Conservation (phyloP, 2,113 vertebrate genomes). For the Elanoides forficatus region DNA sequence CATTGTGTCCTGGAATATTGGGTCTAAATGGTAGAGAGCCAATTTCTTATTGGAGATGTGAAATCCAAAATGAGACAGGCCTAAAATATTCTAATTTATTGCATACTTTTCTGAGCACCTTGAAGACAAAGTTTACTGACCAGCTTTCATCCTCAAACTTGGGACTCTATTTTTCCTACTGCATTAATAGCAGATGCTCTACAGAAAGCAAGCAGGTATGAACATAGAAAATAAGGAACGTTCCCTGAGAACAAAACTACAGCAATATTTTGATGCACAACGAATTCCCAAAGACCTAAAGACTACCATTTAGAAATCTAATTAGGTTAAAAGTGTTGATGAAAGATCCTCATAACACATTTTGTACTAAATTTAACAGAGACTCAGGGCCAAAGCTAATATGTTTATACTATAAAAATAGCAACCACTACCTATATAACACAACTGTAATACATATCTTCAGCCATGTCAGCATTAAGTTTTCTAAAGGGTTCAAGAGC, state of each 20-base stretch:
- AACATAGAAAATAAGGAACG: background rate
- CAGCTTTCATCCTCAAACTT: background rate
- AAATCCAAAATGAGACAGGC: background rate
- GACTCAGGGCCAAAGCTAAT: background rate
- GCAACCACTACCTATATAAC: background rate
- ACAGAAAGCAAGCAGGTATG: background rate
- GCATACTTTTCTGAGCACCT: background rate
- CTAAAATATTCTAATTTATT: background rate
- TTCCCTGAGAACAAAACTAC: background rate
- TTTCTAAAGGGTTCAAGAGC: background rate
- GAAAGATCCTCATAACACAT: background rate
- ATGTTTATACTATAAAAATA: background rate
- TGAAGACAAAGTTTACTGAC: background rate
- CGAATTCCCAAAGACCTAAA: background rate
- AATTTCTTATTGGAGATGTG: background rate
- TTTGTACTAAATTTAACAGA: background rate
- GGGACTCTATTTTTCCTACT: background rate
- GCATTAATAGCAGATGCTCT: background rate
- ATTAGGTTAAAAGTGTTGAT: background rate
- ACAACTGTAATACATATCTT: background rate
- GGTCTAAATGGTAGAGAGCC: background rate
- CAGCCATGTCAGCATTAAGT: background rate
- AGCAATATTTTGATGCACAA: background rate
- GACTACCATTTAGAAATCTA: background rate
- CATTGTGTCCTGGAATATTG: background rate